These are phyloP conservation scores for Podarcis muralis DNA, from an alignment of 2,113 vertebrate species.

Conservation along the genomic window DNA sequence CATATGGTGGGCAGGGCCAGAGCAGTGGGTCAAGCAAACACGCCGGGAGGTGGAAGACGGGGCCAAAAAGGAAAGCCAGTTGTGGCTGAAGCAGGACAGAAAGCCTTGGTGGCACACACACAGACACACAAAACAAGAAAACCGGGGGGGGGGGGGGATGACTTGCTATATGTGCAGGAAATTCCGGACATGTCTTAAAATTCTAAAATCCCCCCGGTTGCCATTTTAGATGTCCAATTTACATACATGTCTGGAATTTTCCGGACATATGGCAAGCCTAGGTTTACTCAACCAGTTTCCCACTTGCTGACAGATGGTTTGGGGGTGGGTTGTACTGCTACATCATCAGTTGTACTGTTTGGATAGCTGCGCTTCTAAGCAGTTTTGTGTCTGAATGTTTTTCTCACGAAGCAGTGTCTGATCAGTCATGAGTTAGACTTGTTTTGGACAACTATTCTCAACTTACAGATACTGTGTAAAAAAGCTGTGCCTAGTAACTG, in stretches of 20 bases:
- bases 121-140: too few species aligned
- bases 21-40: too few species aligned
- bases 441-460: neutral
- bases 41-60: accelerated
- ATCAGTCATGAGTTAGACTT: neutral
- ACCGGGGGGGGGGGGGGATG: accelerated
- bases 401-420: neutral
- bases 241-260: too few species aligned
- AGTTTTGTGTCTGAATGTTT: neutral
- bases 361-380: neutral
- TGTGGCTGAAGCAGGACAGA: too few species aligned
- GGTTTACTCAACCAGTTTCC: neutral
- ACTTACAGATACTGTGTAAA: neutral
- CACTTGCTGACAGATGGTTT: neutral
- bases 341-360: neutral
- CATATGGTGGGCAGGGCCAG: too few species aligned
- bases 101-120: too few species aligned
- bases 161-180: too few species aligned
- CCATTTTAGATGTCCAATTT: too few species aligned
- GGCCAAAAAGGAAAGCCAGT: too few species aligned
- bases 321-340: neutral
- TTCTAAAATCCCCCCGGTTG: too few species aligned
- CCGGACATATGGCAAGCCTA: too few species aligned
- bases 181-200: too few species aligned
- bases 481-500: neutral